Evolutionary conservation across 1,140 invertebrate species (phyloP), one percentile per base, ranked within the genome.

Genomic region (Pinna nobilis): DNA sequence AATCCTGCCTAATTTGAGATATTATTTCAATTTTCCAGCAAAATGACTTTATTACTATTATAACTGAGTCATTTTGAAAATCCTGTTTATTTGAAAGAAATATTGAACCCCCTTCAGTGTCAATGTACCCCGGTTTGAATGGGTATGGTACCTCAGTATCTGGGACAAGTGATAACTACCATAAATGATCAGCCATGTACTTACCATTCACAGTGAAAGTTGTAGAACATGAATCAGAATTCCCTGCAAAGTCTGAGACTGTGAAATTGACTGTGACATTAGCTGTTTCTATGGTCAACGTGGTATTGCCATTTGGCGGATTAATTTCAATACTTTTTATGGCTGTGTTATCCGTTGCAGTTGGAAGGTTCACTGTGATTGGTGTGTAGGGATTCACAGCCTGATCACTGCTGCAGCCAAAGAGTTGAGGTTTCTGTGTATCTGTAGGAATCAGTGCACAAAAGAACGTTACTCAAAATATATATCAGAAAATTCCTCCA

Each of bases 381-480:
- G 3, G 35, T 25, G 50, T 30, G 39, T 63, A 74, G 18, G 59
- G 33, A 30, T 47, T 39, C 1, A 64, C 57, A 32, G 18, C 47
- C 49, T 53, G 32, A 33, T 51, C 39, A 23, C 53, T 28, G 37
- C 23, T 47, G 35, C 72, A 74, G 28, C 3, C 15, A 5, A 15
- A 7, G 5, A 63, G 9, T 5, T 18, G 7, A 20, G 72, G 72
- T 15, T 68, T 68, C n/a, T 28, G 39, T 7, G 49, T 49, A 66
- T 73, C 70, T 73, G 20, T 33, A 73, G 67, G 28, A 37, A 44
- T 15, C 20, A 47, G 30, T n/a, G n/a, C n/a, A n/a, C n/a, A n/a
- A n/a, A n/a, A n/a, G n/a, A n/a, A n/a, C n/a, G n/a, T n/a, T 53
- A 53, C 23, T 28, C 1, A 50, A 13, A 50, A 7, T 18, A 3